phyloP scores from a whole-genome alignment of 2,888 invertebrate species.

The Colostygia pectinataria region DNA sequence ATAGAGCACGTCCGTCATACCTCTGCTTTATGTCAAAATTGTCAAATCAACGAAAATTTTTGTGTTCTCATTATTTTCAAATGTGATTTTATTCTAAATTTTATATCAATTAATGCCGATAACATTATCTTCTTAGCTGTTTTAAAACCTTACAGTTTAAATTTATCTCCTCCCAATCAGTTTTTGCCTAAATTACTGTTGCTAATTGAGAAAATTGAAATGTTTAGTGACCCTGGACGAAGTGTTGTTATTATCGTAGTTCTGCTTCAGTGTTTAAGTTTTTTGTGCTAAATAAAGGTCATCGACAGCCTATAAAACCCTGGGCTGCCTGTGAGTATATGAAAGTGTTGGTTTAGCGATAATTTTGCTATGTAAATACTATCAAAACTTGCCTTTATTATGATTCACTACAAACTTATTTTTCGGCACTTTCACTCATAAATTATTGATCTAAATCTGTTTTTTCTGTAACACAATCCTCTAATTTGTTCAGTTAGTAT shows the following conservation, averaged over 20 bases:
- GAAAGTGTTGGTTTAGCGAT: conserved; percentile 4
- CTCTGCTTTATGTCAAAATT: background rate
- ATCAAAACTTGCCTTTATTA: background rate
- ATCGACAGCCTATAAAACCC: conserved; percentile 2
- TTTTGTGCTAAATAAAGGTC: conserved; percentile 23
- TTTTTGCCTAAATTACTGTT: conserved; percentile 5
- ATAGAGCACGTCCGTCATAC: no score
- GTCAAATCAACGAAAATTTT: background rate
- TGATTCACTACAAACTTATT: background rate
- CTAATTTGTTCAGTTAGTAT: no score
- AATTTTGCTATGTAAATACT: background rate
- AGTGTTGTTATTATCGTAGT: conserved; percentile 10
- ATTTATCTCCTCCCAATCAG: conserved; percentile 1
- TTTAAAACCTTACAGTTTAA: background rate
- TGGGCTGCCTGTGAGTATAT: conserved; percentile 13
- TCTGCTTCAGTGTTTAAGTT: conserved; percentile 11
- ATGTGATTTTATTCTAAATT: conserved; percentile 4
- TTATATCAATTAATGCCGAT: conserved; percentile 9
- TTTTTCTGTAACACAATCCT: no score
- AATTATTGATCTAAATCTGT: no score
- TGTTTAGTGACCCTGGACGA: conserved; percentile 18
- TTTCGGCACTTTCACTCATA: background rate
- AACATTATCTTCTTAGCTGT: conserved; percentile 8
- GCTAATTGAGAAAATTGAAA: conserved; percentile 18
- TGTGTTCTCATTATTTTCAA: conserved; percentile 13